Percentiles rank a stretch among this genome's conserved stretches.
phyloP scores from a whole-genome alignment of 2,113 vertebrate species.

The Sorex araneus region DNA sequence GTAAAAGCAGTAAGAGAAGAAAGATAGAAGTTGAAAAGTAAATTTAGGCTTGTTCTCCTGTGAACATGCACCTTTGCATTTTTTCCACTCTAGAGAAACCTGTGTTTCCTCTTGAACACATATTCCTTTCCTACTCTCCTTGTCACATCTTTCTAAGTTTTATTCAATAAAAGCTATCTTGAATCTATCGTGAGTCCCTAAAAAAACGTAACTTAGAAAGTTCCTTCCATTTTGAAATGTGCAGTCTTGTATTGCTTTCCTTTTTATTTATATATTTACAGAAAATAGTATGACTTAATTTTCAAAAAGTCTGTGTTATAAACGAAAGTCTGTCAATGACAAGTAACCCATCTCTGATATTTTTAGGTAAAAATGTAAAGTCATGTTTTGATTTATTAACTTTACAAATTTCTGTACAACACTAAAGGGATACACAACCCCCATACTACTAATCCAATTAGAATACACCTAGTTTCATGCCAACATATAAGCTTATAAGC shows the following conservation, averaged over 20 bases:
- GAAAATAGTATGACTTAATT: slow-evolving; percentile 25
- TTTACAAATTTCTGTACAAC: neutral
- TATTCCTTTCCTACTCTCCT: no score
- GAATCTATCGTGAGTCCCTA: no score
- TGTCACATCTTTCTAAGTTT: no score
- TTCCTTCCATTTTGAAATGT: neutral
- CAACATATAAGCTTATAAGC: neutral
- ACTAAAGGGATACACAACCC: neutral
- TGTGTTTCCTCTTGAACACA: no score
- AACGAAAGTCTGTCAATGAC: neutral
- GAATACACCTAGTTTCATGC: neutral
- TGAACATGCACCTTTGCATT: no score
- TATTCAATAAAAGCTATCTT: no score
- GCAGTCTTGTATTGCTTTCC: neutral
- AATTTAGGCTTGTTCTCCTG: no score
- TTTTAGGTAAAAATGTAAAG: neutral
- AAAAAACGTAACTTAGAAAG: neutral
- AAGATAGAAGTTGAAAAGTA: no score
- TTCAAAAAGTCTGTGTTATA: neutral
- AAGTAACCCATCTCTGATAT: neutral
- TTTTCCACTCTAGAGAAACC: no score
- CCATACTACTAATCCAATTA: neutral
- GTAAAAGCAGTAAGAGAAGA: neutral
- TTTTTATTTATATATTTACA: neutral
- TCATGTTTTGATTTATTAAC: neutral